Conservation (phyloP, 2,888 invertebrate species). For the Meandrusa payeni region DNA sequence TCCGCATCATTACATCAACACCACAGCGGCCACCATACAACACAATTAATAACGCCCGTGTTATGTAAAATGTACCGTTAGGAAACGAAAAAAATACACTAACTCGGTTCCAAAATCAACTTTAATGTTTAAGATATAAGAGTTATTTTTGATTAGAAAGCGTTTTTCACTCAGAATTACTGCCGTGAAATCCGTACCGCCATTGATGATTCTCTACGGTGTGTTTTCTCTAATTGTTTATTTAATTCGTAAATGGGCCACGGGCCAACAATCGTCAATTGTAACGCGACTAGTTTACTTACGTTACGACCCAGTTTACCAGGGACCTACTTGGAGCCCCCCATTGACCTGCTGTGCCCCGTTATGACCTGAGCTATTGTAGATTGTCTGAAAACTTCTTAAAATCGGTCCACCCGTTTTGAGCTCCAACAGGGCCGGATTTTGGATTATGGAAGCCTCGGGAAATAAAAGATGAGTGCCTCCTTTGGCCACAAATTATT, state of each 20-base stretch:
- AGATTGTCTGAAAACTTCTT: too few relatives aligned
- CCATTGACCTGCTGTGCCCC: too few relatives aligned
- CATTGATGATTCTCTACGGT: slow-evolving; percentile 19
- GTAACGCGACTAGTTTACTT: slow-evolving; percentile 12
- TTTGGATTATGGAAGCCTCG: too few relatives aligned
- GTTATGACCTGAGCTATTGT: too few relatives aligned
- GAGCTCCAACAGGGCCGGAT: too few relatives aligned
- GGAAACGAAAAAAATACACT: neutral
- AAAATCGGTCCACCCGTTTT: too few relatives aligned
- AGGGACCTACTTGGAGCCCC: too few relatives aligned
- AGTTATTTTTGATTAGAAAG: neutral
- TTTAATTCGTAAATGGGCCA: slow-evolving; percentile 18
- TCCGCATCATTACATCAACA: slow-evolving; percentile 6
- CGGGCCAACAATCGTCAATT: slow-evolving; percentile 6
- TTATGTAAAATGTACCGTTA: slow-evolving; percentile 22
- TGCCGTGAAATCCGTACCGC: slow-evolving; percentile 21
- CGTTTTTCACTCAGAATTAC: neutral
- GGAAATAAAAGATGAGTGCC: too few relatives aligned
- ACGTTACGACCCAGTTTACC: slow-evolving; percentile 8
- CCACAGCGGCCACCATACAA: slow-evolving; percentile 10
- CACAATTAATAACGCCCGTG: slow-evolving; percentile 15
- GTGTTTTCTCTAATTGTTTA: slow-evolving; percentile 23
- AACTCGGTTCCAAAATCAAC: neutral
- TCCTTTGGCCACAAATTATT: too few relatives aligned
- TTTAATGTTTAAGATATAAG: neutral